Percentiles rank a stretch among this genome's conserved stretches.
Conservation (phyloP, 2,797 vertebrate species). For the Poecile montanus region DNA sequence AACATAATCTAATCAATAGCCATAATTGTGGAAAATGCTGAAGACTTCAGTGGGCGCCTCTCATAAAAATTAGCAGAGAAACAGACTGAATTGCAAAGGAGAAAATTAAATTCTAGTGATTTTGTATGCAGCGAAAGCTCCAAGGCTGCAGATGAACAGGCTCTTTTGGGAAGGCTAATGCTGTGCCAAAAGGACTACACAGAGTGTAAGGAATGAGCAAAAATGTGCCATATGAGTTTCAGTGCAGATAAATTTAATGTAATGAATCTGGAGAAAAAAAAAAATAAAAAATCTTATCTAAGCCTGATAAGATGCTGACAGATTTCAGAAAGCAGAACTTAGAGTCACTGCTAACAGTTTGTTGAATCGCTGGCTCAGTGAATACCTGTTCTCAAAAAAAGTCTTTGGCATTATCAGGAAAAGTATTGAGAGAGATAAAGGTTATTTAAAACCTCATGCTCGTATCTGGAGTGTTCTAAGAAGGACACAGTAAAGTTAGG, state of each 20-base stretch:
- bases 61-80: neutral
- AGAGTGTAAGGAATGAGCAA: neutral
- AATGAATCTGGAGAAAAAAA: neutral
- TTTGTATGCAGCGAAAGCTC: neutral
- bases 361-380: neutral
- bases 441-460: neutral
- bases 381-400: conserved; percentile 6
- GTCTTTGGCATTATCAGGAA: neutral
- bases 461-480: neutral
- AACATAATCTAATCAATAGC: neutral
- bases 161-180: neutral
- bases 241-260: conserved; percentile 1
- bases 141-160: conserved; percentile 30
- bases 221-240: neutral
- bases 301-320: neutral
- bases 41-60: neutral
- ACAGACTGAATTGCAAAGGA: neutral
- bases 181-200: neutral
- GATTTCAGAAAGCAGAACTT: conserved; percentile 20
- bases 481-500: neutral
- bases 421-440: neutral
- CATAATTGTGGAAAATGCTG: neutral
- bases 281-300: neutral
- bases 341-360: neutral
- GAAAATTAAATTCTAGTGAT: neutral